A percentile compares a stretch with the other conserved stretches of the same genome.
Conservation (phyloP, 2,888 invertebrate genomes). For the Heliconius hortense region DNA sequence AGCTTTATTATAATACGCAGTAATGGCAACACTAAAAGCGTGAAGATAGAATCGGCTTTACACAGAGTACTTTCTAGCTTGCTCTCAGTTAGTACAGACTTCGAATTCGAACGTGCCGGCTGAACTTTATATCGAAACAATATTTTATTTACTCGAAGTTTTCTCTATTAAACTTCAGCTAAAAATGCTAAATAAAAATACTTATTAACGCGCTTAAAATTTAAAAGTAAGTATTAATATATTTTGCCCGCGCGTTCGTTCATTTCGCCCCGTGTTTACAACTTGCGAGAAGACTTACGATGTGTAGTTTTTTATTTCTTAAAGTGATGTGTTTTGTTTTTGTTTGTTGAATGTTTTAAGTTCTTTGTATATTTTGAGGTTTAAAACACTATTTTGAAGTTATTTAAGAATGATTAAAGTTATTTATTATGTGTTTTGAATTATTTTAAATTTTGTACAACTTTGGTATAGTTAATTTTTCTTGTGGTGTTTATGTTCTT, state of each 20-base stretch:
- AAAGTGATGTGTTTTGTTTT: conserved; percentile 38
- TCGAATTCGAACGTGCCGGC: neutral
- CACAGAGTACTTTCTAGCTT: conserved; percentile 14
- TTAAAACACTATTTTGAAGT: conserved; percentile 8
- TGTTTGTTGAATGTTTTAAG: conserved; percentile 27
- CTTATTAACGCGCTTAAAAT: conserved; percentile 20
- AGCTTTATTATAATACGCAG: neutral
- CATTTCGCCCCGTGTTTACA: conserved; percentile 45
- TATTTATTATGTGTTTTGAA: neutral
- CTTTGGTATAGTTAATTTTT: neutral
- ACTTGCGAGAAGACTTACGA: conserved; percentile 39
- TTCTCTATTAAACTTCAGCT: conserved; percentile 14
- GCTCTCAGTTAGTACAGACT: neutral
- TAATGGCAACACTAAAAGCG: conserved; percentile 11
- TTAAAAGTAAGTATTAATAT: conserved; percentile 44
- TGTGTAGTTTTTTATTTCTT: conserved; percentile 37
- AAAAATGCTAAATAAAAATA: conserved; percentile 40
- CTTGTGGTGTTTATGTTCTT: conserved; percentile 8
- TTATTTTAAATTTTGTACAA: neutral
- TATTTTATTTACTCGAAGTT: conserved; percentile 20
- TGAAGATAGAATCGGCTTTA: conserved; percentile 4
- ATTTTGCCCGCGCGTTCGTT: conserved; percentile 31
- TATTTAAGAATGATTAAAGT: conserved; percentile 11
- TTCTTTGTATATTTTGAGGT: neutral
- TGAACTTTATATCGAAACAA: conserved; percentile 21